Base-by-base conservation (phyloP, 2,113 vertebrate genomes). In the Varanus komodoensis region DNA sequence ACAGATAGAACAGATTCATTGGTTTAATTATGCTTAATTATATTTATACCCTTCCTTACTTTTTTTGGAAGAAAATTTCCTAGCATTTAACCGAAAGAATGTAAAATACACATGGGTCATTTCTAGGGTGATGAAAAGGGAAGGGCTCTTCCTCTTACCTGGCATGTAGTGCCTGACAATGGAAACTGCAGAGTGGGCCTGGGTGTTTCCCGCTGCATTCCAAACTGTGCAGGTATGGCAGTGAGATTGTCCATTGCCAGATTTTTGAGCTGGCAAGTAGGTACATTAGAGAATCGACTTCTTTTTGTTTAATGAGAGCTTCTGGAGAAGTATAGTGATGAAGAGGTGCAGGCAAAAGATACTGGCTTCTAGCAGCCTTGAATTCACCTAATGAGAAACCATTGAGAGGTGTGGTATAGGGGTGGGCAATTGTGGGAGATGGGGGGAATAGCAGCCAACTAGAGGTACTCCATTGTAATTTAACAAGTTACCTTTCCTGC, bases 401-500 rank as follows among this genome's bases (percentile, higher is more conserved):
- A 61, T 61, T 25, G 93, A n/a, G 32, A 90, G 91, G 93, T 89
- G 90, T 91, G 48, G 67, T 69, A 50, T 32, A 4, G 17, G 89
- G 81, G 15, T 25, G 3, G 38, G 32, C 57, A 61, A 15, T 61
- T 27, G 21, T 3, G 14, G 89, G 92, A 44, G 91, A 83, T 91
- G 73, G 89, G 92, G 48, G 91, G 89, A 95, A 87, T 86, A 90
- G 92, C 93, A 94, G 82, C 90, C 93, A 93, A 88, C 86, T 69
- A 0, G 91, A 95, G 89, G 93, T 84, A 87, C 88, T 94, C 57
- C 38, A 54, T 88, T 0, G 0, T 87, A 91, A 90, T 95, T 96
- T 96, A 95, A 93, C 95, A 96, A 94, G 92, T 96, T 96, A 94
- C 87, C 86, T 71, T 95, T 96, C 93, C 94, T 84, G 86, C 15